Percentiles rank a stretch among this genome's conserved stretches.
These are phyloP conservation scores for Amphipyra tragopoginis DNA, from an alignment of 2,888 invertebrate species.

Conservation along the genomic window DNA sequence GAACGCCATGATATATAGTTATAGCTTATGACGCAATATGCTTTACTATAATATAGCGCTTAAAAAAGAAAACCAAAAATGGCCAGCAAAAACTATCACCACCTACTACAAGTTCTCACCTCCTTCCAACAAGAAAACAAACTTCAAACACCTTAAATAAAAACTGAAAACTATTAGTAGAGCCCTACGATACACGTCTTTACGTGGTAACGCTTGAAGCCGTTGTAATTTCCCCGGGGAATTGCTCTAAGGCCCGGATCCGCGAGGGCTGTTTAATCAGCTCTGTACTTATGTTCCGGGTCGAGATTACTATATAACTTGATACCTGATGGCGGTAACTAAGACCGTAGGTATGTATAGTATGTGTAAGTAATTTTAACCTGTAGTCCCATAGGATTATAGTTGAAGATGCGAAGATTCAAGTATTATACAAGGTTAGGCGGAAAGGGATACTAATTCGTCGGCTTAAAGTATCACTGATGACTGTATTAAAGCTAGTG, in stretches of 20 bases:
- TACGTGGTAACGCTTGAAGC: slow-evolving; percentile 29
- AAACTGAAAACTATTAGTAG: slow-evolving; percentile 38
- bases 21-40: too few relatives aligned
- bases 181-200: slow-evolving; percentile 25
- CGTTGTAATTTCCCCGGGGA: slow-evolving; percentile 55
- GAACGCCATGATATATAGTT: too few relatives aligned
- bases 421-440: too few relatives aligned
- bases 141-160: background rate
- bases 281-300: slow-evolving; percentile 39
- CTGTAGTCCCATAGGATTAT: background rate
- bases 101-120: too few relatives aligned
- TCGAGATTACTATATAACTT: slow-evolving; percentile 40
- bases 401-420: too few relatives aligned
- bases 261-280: slow-evolving; percentile 53
- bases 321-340: slow-evolving; percentile 24
- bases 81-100: too few relatives aligned
- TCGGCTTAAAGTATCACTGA: too few relatives aligned
- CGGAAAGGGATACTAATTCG: too few relatives aligned
- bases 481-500: too few relatives aligned
- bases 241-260: slow-evolving; percentile 21
- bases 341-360: background rate
- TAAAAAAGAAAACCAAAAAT: too few relatives aligned
- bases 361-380: slow-evolving; percentile 2
- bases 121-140: too few relatives aligned
- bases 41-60: too few relatives aligned